Base-by-base conservation (phyloP, 2,797 vertebrate genomes). In the Mormyrops boulengeri region DNA sequence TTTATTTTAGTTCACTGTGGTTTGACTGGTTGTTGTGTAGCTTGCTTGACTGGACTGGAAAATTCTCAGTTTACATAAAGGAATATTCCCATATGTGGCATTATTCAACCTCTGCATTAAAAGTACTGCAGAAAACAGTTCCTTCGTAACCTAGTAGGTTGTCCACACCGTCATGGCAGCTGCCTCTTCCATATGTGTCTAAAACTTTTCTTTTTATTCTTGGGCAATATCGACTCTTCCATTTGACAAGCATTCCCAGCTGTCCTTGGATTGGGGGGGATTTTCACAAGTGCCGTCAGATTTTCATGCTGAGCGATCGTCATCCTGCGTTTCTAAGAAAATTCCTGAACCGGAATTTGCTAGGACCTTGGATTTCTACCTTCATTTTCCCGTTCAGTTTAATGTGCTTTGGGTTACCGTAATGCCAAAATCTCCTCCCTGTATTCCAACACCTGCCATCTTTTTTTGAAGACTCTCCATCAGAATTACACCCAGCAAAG, bases 161-260 rank as follows among this genome's bases (percentile, higher is more conserved):
- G 69, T 89, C 34, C 12, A 3, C n/a, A 57, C 60, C 47, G 34
- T 19, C 4, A 11, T 52, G 4, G 87, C 90, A 90, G 88, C 82
- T 85, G 88, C 12, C 44, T 52, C 53, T 82, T 85, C 57, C 17
- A 1, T 66, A 88, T 44, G 4, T 82, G 69, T 38, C 2, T 8
- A 88, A 88, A 60, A 22, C 26, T 44, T 84, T 77, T 22, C 69
- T 11, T 66, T 85, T 57, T 73, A 50, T 49, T 89, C 62, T 52
- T 22, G 17, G 73, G 55, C 34, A 87, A 53, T 69, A 85, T 90
- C 14, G 22, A 66, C 38, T 82, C 77, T 44, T 90, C 88, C 60
- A 52, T 86, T 86, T 85, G 88, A 52, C 90, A 86, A 86, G 88
- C 87, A 90, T 90, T 89, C 80, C 50, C 90, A 87, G 90, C 88